Evolutionary conservation across 2,797 vertebrate species (phyloP), one percentile per base, ranked within the genome.

Genomic region (Emydoidea blandingii): DNA sequence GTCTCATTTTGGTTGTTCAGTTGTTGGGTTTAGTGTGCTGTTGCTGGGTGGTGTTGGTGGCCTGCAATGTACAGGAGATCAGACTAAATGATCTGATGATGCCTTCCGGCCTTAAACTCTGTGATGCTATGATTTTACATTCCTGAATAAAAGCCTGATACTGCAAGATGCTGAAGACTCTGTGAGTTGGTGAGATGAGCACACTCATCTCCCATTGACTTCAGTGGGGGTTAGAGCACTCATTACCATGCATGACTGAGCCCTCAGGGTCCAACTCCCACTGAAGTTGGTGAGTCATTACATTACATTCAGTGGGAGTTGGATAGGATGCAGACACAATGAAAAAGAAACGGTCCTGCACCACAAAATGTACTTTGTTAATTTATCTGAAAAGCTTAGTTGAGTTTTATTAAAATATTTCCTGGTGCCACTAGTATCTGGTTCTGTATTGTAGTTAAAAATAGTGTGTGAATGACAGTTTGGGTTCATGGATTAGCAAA

Each of bases 401-500:
- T 54, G 21, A 85, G 54, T 50, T 96, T 92, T 88, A 86, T 57
- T 81, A 90, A 80, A 49, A 25, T 49, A 19, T 83, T 95, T 95
- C 29, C 4, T 91, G 91, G 47, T 89, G 27, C 82, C 2, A 5
- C 16, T 92, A 83, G 57, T 85, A 94, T 88, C 37, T 92, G 89
- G 83, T 85, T 27, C 83, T 92, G 53, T 90, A 54, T 85, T 93
- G 6, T 50, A 78, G 89, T 81, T 97, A 95, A 93, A 96, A 96
- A 96, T 93, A 92, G 89, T 85, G 83, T 78, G 96, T 87, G 86
- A 83, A 95, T 92, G 86, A 91, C 92, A 95, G 93, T 88, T 95
- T 90, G 86, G 93, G 95, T 96, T 97, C 91, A 89, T 95, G 96
- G 96, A 97, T 81, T 94, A 92, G 95, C 76, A 57, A 92, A 65